These are phyloP conservation scores for Triops longicaudatus DNA, from an alignment of 1,140 invertebrate genomes.

Conservation along the genomic window DNA sequence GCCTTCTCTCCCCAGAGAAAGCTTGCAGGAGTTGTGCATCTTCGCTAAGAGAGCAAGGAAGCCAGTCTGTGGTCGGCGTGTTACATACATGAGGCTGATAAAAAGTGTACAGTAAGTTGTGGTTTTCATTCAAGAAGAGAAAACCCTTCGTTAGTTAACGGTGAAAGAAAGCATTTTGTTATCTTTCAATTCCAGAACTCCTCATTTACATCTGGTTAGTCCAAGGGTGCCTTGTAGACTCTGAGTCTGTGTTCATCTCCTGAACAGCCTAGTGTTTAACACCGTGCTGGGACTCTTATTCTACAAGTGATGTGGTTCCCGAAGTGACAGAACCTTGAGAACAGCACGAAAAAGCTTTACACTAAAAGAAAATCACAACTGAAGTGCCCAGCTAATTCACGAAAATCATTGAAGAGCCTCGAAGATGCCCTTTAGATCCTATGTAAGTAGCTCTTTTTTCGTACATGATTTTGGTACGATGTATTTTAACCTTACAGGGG, in stretches of 20 bases:
- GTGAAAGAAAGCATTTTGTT: background rate
- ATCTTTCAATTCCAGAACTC: background rate
- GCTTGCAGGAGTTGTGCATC: background rate
- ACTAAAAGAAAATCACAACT: background rate
- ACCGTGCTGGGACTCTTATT: background rate
- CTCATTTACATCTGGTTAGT: background rate
- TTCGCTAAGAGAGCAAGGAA: background rate
- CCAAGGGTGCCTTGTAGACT: background rate
- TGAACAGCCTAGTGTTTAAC: background rate
- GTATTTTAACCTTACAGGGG: background rate
- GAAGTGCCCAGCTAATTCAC: background rate
- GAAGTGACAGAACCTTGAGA: too few relatives aligned
- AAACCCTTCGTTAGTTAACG: constrained; percentile 8
- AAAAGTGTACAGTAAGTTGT: background rate
- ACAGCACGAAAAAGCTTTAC: too few relatives aligned
- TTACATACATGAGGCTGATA: background rate
- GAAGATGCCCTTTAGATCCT: background rate
- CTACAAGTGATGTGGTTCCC: too few relatives aligned
- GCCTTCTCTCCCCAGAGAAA: background rate
- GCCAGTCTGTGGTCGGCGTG: background rate
- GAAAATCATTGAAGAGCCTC: background rate
- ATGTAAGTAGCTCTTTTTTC: background rate
- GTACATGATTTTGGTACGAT: background rate
- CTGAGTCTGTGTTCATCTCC: background rate
- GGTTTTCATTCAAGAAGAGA: constrained; percentile 6